Evolutionary conservation across 1,140 invertebrate genomes (phyloP).

Genomic region (Hyles euphorbiae): DNA sequence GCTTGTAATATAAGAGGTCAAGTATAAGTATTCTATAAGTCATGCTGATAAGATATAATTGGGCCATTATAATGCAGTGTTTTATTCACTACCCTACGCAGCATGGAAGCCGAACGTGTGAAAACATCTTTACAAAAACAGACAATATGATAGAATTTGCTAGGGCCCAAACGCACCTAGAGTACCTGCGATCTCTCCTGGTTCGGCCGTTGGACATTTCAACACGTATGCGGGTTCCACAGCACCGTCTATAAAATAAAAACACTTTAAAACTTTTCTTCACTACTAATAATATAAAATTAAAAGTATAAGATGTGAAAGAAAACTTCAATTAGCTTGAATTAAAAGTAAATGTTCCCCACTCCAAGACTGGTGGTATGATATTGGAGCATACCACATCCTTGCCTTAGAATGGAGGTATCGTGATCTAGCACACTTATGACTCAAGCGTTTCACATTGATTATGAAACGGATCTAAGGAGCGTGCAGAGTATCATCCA

Average conservation of each 20-base stretch:
- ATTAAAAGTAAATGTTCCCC: conserved; percentile 50
- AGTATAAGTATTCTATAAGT: too few species aligned
- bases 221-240: conserved; percentile 88
- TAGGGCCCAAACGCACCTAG: too few species aligned
- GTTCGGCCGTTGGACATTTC: conserved; percentile 93
- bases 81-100: too few species aligned
- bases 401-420: conserved; percentile 65
- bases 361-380: conserved; percentile 53
- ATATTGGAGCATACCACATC: conserved; percentile 36
- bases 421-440: conserved; percentile 63
- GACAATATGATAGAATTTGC: too few species aligned
- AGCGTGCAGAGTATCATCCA: conserved; percentile 41
- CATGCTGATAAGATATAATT: too few species aligned
- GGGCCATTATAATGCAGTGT: too few species aligned
- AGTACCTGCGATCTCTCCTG: conserved; percentile 79
- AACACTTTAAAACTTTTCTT: background rate
- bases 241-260: conserved; percentile 80
- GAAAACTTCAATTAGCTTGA: background rate
- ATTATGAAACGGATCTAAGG: conserved; percentile 71
- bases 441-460: conserved; percentile 71
- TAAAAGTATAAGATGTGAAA: background rate
- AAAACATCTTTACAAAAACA: too few species aligned
- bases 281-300: background rate
- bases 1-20: too few species aligned
- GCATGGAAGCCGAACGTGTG: too few species aligned